Conservation (phyloP, 2,797 vertebrate genomes). For the Manis pentadactyla region DNA sequence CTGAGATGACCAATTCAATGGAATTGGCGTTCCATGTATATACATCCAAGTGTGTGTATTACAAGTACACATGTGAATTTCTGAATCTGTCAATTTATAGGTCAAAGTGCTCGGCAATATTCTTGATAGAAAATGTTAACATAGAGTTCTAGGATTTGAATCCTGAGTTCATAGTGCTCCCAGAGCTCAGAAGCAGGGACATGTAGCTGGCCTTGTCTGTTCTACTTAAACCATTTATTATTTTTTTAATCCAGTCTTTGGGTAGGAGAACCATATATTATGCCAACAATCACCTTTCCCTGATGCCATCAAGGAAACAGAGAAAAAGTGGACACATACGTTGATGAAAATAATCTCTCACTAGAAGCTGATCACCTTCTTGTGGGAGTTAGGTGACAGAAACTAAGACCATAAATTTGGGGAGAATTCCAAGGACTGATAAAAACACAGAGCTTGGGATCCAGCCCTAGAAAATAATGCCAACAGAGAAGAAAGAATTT, state of each 20-base stretch:
- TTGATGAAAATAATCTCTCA: not conserved
- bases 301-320: not conserved
- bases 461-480: not conserved
- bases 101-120: not conserved
- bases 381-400: not conserved
- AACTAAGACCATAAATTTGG: not conserved
- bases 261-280: not conserved
- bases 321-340: not conserved
- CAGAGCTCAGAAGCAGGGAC: not conserved
- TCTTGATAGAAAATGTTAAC: not conserved
- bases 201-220: not conserved
- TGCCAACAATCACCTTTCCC: not conserved
- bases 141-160: not conserved
- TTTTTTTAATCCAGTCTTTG: not conserved
- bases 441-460: not conserved
- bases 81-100: not conserved
- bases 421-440: not conserved
- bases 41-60: not conserved
- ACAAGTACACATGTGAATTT: not conserved
- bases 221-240: not conserved
- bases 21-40: not conserved
- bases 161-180: not conserved
- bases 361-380: not conserved
- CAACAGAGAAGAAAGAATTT: not conserved
- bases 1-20: not conserved